Percentiles rank a stretch among this genome's conserved stretches.
phyloP scores from a whole-genome alignment of 37 sponge, comb jelly and placozoan genomes.

The Crambe crambe region DNA sequence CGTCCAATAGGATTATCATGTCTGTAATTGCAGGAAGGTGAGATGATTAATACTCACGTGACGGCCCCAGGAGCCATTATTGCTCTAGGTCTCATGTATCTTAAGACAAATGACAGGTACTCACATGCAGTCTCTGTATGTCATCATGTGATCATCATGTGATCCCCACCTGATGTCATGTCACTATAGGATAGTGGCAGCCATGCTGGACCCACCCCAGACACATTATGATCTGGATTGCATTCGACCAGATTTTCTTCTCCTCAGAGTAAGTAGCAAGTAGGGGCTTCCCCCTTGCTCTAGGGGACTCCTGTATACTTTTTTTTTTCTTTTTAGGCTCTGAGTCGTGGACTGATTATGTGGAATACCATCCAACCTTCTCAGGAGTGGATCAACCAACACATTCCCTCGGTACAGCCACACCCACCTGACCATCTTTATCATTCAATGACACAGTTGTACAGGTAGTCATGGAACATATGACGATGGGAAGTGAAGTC shows the following conservation, averaged over 20 bases:
- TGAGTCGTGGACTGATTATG: conserved; percentile 72
- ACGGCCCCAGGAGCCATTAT: conserved; percentile 85
- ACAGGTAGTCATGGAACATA: conserved; percentile 6
- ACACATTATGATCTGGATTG: conserved; percentile 62
- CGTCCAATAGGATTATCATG: too few relatives aligned
- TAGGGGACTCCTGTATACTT: not conserved
- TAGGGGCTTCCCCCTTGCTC: not conserved
- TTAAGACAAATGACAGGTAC: conserved; percentile 81
- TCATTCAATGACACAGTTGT: not conserved
- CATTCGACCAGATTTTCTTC: conserved; percentile 83
- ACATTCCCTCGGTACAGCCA: conserved; percentile 61
- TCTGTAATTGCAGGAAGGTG: conserved; percentile 63
- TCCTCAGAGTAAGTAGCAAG: conserved; percentile 55
- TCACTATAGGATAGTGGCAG: conserved; percentile 47
- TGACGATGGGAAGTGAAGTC: not conserved
- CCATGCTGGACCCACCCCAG: conserved; percentile 52
- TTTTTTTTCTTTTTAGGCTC: conserved; percentile 25
- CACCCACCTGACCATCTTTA: not conserved
- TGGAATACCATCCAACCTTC: conserved; percentile 85
- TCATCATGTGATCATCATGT: conserved; percentile 5
- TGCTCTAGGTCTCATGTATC: conserved; percentile 86
- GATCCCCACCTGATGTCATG: conserved; percentile 4
- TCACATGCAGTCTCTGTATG: not conserved
- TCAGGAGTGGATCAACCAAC: conserved; percentile 73
- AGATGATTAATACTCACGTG: conserved; percentile 79